Evolutionary conservation across 1,140 invertebrate genomes (phyloP), one percentile per base, ranked within the genome.

Genomic region (Aphaenogaster floridana): DNA sequence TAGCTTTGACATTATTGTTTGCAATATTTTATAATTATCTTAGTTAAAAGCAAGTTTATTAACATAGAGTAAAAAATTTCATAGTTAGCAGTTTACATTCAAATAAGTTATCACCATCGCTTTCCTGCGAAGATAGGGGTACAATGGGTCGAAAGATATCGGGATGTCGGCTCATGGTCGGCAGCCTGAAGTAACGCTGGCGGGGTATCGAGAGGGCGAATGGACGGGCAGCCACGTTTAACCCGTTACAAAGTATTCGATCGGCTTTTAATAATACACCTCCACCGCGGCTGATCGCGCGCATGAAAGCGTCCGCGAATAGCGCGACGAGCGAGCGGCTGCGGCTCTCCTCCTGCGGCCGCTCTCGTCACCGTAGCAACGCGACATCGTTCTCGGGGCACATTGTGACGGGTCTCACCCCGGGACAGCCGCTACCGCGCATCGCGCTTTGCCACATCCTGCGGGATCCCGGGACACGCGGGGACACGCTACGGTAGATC

Each of bases 321-420:
- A 90, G 89, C 85, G 86, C 69, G 89, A 74, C 88, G 85, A 89
- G 88, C 79, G 90, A 89, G 88, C 79, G 90, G 88, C 89, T 86
- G 90, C 45, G 91, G 87, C 92, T 92, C 91, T 90, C 89, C 88
- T 84, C 72, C 78, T n/a, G 81, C 63, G 64, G 39, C 66, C 90
- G 87, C 88, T 88, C 92, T 92, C 93, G 93, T 93, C 90, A 91
- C 93, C 92, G 93, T 93, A 93, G 93, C 92, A 93, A 93, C 93
- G 88, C 79, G 79, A 88, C 66, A 88, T 89, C 86, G 81, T 81
- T 59, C 77, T 57, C 78, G 74, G 74, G 79, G 87, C 90, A 28
- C 28, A 88, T 91, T 89, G 89, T 91, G 83, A 87, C 86, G 88
- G 86, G 89, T 90, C 66, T 87, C 88, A 87, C 88, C 89, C 91